phyloP scores from a whole-genome alignment of 2,113 vertebrate genomes.

The Isurus oxyrinchus region DNA sequence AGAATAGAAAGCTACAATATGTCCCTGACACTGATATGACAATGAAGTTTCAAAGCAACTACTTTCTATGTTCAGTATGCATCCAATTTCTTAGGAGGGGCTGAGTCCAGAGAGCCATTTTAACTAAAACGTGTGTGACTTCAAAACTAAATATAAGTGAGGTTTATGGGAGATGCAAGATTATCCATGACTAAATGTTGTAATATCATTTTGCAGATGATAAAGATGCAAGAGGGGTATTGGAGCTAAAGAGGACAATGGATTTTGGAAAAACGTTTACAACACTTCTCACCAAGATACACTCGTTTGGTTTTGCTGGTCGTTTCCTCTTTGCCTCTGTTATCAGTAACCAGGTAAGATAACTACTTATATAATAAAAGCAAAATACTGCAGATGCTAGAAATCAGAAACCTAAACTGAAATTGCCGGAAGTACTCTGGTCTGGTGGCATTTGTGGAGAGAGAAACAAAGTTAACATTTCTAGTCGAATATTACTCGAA shows the following conservation, averaged over 20 bases:
- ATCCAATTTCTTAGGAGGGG: not conserved
- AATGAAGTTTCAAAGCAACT: not conserved
- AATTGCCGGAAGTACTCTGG: no score
- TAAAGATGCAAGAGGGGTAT: conserved; percentile 55
- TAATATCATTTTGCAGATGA: conserved; percentile 48
- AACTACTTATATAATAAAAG: not conserved
- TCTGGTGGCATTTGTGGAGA: no score
- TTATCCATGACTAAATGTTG: not conserved
- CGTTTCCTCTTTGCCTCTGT: conserved; percentile 66
- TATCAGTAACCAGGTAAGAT: conserved; percentile 59
- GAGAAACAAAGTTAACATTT: no score
- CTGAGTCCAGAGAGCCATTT: not conserved
- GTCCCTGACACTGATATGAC: not conserved
- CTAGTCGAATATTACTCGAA: no score
- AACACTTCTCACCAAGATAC: conserved; percentile 58
- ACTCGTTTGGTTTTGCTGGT: conserved; percentile 65
- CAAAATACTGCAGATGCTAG: no score
- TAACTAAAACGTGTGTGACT: not conserved
- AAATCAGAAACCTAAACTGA: no score
- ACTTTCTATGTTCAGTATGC: not conserved
- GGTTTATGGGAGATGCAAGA: not conserved
- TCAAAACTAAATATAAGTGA: not conserved
- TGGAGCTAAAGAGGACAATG: conserved; percentile 56
- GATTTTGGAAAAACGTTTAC: conserved; percentile 60
- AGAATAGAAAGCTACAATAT: not conserved